Evolutionary conservation across 2,797 vertebrate genomes (phyloP).

Genomic region (Bufotes viridis): DNA sequence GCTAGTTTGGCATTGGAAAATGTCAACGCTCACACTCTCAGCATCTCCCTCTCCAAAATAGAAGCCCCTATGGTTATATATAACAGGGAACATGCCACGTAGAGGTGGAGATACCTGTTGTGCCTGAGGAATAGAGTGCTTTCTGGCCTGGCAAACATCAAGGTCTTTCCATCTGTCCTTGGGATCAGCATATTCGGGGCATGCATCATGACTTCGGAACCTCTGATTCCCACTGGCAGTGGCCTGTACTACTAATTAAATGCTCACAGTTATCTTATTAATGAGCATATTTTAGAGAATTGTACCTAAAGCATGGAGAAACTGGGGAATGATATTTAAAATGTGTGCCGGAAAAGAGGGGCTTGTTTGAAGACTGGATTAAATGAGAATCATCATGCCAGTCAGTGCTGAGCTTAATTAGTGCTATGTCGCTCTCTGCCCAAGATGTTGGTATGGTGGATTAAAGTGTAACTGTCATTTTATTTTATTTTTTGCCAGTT

Average conservation of each 20-base stretch:
- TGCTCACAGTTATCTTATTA: conserved; percentile 9
- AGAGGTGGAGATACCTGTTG: conserved; percentile 31
- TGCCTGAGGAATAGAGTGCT: conserved; percentile 4
- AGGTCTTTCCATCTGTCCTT: conserved; percentile 52
- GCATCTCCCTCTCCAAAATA: conserved; percentile 41
- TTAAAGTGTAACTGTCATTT: too few relatives aligned
- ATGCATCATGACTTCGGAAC: conserved; percentile 7
- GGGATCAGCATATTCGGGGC: conserved; percentile 16
- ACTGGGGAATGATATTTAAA: neutral
- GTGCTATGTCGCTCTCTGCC: neutral
- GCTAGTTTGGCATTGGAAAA: conserved; percentile 41
- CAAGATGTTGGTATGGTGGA: neutral
- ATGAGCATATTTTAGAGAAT: neutral
- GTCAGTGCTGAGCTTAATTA: neutral
- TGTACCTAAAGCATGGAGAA: neutral
- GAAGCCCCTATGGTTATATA: conserved; percentile 34
- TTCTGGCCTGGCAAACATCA: conserved; percentile 30
- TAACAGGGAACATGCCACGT: conserved; percentile 33
- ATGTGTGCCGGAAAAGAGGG: neutral
- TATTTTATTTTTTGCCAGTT: too few relatives aligned
- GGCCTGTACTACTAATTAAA: conserved; percentile 20
- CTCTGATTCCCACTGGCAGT: conserved; percentile 4
- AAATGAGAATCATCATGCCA: neutral
- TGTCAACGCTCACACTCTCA: conserved; percentile 37
- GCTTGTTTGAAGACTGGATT: neutral